These are phyloP conservation scores for Nannobrachium achirus DNA, from an alignment of 2,113 vertebrate species.

Conservation along the genomic window DNA sequence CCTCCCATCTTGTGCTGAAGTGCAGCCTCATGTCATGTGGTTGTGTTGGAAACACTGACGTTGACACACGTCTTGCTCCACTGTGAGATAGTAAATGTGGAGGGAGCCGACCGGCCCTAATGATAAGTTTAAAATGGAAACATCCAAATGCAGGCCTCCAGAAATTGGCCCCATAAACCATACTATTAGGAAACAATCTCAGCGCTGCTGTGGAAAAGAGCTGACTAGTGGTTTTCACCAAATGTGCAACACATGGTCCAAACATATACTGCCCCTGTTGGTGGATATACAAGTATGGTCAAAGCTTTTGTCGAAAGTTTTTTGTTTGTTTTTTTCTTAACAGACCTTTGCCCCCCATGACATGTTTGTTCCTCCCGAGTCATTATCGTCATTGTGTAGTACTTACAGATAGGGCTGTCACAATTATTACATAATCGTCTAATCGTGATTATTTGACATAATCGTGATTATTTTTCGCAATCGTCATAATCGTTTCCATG, in stretches of 20 bases:
- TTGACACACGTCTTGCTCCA: constrained; percentile 58
- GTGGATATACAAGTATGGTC: constrained; percentile 4
- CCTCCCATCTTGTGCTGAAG: neutral
- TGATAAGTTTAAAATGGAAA: constrained; percentile 79
- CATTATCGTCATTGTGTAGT: neutral
- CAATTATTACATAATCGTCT: too few species aligned
- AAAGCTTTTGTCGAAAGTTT: too few species aligned
- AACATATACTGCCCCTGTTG: constrained; percentile 19
- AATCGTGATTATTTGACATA: too few species aligned
- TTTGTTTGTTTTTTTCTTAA: neutral
- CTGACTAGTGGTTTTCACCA: constrained; percentile 72
- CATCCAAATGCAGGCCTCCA: constrained; percentile 59
- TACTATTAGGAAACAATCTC: constrained; percentile 74
- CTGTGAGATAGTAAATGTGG: constrained; percentile 67
- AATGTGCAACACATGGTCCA: constrained; percentile 69
- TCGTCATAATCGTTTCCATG: too few species aligned
- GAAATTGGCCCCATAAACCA: constrained; percentile 68
- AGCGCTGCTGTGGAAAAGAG: constrained; percentile 62
- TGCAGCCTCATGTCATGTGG: constrained; percentile 55
- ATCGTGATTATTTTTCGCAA: too few species aligned
- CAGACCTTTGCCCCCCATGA: neutral
- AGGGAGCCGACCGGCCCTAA: constrained; percentile 55
- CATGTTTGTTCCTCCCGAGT: neutral
- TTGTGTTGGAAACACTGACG: constrained; percentile 67
- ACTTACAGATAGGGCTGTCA: neutral